Conservation (phyloP, 2,113 vertebrate species). For the Oncorhynchus kisutch region DNA sequence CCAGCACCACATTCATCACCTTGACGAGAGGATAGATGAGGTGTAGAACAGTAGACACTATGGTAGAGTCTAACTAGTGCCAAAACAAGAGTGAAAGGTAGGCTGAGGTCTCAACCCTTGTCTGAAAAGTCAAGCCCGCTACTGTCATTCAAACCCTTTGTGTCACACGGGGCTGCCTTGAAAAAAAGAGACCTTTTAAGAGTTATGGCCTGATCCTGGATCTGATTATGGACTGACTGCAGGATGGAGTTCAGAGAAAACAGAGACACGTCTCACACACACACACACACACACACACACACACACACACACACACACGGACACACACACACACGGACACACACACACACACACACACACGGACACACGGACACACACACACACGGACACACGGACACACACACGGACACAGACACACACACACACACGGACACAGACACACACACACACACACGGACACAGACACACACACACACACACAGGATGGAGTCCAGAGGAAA, state of each 20-base stretch:
- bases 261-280: no score
- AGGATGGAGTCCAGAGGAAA: no score
- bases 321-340: no score
- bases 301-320: no score
- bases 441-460: no score
- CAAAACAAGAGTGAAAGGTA: background rate
- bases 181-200: background rate
- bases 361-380: no score
- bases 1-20: background rate
- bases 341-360: no score
- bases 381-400: accelerated
- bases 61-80: background rate
- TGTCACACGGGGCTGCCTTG: no score
- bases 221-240: background rate
- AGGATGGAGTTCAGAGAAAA: background rate
- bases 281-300: no score
- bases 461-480: no score
- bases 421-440: no score
- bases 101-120: background rate
- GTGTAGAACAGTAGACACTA: background rate
- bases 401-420: no score
- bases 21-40: background rate
- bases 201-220: background rate
- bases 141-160: background rate
- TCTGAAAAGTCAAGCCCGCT: background rate